These are phyloP conservation scores for Ellobius talpinus DNA, from an alignment of 2,113 vertebrate species.

Conservation along the genomic window DNA sequence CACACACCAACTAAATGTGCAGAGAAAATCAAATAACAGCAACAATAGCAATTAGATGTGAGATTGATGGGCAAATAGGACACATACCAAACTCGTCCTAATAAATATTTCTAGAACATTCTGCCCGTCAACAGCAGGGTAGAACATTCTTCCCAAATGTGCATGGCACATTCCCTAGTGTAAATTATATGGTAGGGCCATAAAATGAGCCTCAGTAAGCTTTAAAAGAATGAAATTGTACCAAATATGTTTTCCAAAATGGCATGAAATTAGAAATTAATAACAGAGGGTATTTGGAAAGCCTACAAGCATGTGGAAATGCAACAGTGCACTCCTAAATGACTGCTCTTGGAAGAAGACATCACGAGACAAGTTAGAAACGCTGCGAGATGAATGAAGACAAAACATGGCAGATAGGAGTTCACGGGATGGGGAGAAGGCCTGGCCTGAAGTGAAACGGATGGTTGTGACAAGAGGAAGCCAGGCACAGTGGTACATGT, in stretches of 20 bases:
- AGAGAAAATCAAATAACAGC: background rate
- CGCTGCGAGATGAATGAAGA: slow-evolving; percentile 35
- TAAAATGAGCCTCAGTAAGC: slow-evolving; percentile 3
- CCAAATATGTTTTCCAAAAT: slow-evolving; percentile 56
- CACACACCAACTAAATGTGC: background rate
- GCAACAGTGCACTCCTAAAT: slow-evolving; percentile 2
- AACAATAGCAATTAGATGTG: background rate
- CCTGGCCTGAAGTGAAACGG: background rate
- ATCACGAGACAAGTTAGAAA: slow-evolving; percentile 33
- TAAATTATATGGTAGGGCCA: background rate
- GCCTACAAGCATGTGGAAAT: slow-evolving; percentile 41
- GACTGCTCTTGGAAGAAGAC: slow-evolving; percentile 44
- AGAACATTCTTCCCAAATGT: slow-evolving; percentile 19
- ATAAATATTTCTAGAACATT: background rate
- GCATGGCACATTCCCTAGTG: background rate
- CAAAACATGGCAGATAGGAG: background rate
- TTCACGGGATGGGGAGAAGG: background rate
- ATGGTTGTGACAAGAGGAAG: too few relatives aligned
- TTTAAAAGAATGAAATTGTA: slow-evolving; percentile 21
- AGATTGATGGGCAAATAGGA: background rate
- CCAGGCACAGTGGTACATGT: background rate
- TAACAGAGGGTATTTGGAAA: slow-evolving; percentile 48
- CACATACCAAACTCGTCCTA: background rate
- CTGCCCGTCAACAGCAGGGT: background rate
- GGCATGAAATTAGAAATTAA: slow-evolving; percentile 68